phyloP scores from a whole-genome alignment of 1,140 invertebrate species.

The Oreohelix idahoensis region DNA sequence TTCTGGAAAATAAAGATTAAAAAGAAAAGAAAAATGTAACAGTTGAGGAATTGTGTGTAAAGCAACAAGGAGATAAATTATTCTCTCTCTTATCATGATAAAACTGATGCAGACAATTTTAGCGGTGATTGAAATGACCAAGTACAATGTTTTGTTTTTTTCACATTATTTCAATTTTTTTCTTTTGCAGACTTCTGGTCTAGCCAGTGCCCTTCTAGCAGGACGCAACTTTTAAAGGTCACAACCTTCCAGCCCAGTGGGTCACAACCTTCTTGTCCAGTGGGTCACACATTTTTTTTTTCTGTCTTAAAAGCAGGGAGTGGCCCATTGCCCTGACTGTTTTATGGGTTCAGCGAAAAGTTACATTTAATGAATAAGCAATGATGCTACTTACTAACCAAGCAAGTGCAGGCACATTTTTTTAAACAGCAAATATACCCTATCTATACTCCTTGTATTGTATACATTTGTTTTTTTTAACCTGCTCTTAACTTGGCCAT shows the following conservation, averaged over 20 bases:
- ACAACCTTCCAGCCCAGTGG: neutral
- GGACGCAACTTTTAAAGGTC: constrained; percentile 32
- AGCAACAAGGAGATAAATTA: too few species aligned
- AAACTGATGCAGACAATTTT: too few species aligned
- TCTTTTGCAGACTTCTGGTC: constrained; percentile 6
- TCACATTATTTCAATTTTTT: neutral
- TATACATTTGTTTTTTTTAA: constrained; percentile 5
- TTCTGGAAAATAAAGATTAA: too few species aligned
- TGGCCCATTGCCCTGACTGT: neutral
- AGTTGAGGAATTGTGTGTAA: too few species aligned
- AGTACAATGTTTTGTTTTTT: too few species aligned
- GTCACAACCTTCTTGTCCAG: neutral
- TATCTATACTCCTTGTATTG: neutral
- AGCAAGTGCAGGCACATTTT: neutral
- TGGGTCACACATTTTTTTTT: neutral
- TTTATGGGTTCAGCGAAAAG: neutral
- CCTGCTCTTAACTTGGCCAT: neutral
- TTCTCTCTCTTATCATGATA: too few species aligned
- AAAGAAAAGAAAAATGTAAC: too few species aligned
- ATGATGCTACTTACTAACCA: constrained; percentile 19
- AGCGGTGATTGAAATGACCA: too few species aligned
- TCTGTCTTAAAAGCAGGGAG: neutral
- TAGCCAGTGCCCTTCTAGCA: constrained; percentile 31
- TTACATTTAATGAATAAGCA: neutral
- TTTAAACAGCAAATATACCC: neutral